Evolutionary conservation across 2,797 vertebrate species (phyloP), one percentile per base, ranked within the genome.

Genomic region (Neoniphon sammara): DNA sequence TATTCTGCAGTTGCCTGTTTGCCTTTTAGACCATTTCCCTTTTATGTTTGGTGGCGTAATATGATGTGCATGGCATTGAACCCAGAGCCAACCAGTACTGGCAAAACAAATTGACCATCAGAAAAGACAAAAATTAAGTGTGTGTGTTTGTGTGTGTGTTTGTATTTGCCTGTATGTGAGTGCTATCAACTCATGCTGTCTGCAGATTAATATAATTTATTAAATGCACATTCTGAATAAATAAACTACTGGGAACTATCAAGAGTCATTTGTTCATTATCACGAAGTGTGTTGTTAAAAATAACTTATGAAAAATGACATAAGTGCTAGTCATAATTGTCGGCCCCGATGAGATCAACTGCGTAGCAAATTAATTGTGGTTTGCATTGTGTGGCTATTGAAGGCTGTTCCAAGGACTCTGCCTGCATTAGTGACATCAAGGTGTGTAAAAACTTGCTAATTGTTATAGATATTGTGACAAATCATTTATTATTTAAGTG

Each of bases 321-420:
- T 30, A 46, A 30, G 30, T 69, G 47, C 31, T 50, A 18, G 44
- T 46, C 27, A 2, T 44, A 47, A 66, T 56, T 30, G 31, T 9
- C 14, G 1, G 68, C 63, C 15, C 15, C 17, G 73, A 63, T 83
- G 89, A 93, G 75, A 92, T 94, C 34, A 94, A 93, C 78, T 84
- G 85, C 69, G 93, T 94, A 91, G 88, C 46, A 94, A 94, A 62
- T 77, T 89, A 25, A 94, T 94, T 66, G 83, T 83, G 0, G 93
- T 97, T 91, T 91, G 49, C 96, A 96, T 11, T 89, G 94, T 61
- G 96, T 96, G 84, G 95, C 95, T 82, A 81, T 95, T 58, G 88
- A 93, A 12, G 93, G 94, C 1, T 94, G 94, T 0, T 93, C 92
- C 1, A 86, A 86, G 53, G 91, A 93, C 49, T 62, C 65, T 71